Base-by-base conservation (phyloP, 2,113 vertebrate species). In the Centropus unirufus region DNA sequence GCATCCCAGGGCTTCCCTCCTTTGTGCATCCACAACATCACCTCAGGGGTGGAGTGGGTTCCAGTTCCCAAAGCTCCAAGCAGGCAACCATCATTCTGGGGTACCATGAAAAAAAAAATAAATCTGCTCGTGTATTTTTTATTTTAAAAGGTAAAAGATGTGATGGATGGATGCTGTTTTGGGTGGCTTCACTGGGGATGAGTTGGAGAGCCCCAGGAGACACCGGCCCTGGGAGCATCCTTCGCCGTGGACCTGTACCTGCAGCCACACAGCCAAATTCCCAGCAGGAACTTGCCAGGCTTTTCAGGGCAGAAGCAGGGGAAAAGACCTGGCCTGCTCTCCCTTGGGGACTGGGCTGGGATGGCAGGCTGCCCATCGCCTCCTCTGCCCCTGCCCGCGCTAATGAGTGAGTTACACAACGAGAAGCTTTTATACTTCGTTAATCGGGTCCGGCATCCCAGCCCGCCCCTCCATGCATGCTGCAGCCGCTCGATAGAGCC, bases 401-500 rank as follows among this genome's bases (percentile, higher is more conserved):
- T 97, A 97, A 97, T 96, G 94, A 97, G 97, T 14, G 12, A 86
- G 96, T 96, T 96, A 93, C 92, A 98, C 97, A 98, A 98, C 95
- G 81, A 92, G 96, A 52, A 92, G 92, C 97, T 98, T 98, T 98
- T 97, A 97, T 96, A 92, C 34, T 54, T 66, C 44, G 13, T 89
- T 93, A 96, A 96, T 97, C 90, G 8, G 93, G 46, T 82, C 92
- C 80, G 42, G 83, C 89, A 95, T 89, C 91, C 67, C 77, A 39
- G 68, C 87, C 92, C 68, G 20, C 66, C 87, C 73, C 82, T 58
- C 84, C 62, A 74, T 32, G 11, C 92, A 87, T 18, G 1, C 90
- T 87, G 70, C 2, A 6, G 55, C 81, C 15, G 36, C 51, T 32
- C 42, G 2, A 61, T 1, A 2, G 84, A 88, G 83, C 89, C 72